phyloP scores from a whole-genome alignment of 2,797 vertebrate species.

The Sus cebifrons region DNA sequence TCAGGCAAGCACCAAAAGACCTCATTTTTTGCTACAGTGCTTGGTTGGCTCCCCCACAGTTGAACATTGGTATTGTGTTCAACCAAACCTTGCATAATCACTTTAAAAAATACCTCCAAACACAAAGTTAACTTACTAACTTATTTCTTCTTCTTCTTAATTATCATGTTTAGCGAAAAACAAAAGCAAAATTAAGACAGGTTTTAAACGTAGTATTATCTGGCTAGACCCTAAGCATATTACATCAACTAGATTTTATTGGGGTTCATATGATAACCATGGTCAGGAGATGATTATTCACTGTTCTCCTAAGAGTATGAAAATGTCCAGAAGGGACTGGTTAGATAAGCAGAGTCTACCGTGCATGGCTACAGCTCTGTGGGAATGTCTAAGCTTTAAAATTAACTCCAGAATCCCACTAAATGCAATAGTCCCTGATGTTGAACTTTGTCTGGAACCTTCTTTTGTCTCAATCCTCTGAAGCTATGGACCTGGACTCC shows the following conservation, averaged over 20 bases:
- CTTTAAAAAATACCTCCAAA: conserved; percentile 61
- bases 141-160: conserved; percentile 68
- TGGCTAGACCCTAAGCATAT: conserved; percentile 44
- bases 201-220: conserved; percentile 58
- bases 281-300: conserved; percentile 60
- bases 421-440: background rate
- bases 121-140: conserved; percentile 60
- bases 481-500: background rate
- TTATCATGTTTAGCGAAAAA: conserved; percentile 46
- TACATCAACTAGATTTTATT: background rate
- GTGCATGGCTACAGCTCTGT: background rate
- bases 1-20: conserved; percentile 75
- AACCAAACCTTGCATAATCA: conserved; percentile 73
- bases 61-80: conserved; percentile 61
- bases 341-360: conserved; percentile 52
- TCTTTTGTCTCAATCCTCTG: conserved; percentile 31
- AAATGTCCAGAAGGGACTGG: background rate
- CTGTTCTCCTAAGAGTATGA: conserved; percentile 13
- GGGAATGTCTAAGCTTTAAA: conserved; percentile 56
- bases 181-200: conserved; percentile 54
- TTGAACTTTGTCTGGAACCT: background rate
- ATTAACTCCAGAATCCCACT: conserved; percentile 47
- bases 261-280: background rate
- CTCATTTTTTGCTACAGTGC: conserved; percentile 70
- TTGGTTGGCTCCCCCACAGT: conserved; percentile 51